A percentile compares a stretch with the other conserved stretches of the same genome.
phyloP scores from a whole-genome alignment of 2,797 vertebrate genomes.

The Balearica regulorum region DNA sequence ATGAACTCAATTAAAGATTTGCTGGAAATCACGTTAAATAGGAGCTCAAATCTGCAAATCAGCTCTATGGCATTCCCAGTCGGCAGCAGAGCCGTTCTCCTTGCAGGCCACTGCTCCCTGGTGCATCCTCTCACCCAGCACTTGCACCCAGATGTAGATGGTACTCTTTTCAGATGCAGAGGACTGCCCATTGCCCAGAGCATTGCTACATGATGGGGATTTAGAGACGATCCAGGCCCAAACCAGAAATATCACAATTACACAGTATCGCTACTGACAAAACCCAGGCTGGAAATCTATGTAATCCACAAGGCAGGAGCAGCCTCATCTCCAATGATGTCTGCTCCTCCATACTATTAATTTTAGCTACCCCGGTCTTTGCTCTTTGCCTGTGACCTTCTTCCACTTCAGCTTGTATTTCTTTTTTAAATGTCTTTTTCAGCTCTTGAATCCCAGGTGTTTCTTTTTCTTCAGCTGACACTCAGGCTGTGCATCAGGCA shows the following conservation, averaged over 20 bases:
- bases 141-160: not conserved
- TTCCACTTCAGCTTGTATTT: conserved; percentile 3
- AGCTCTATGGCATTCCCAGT: not conserved
- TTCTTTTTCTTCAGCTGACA: conserved; percentile 50
- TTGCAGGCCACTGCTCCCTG: not conserved
- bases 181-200: not conserved
- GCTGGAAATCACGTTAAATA: conserved; percentile 26
- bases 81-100: not conserved
- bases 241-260: not conserved
- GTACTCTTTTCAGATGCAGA: not conserved
- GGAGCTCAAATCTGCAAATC: not conserved
- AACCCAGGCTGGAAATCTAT: not conserved
- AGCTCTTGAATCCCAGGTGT: conserved; percentile 42
- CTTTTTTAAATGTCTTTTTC: conserved; percentile 13
- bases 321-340: not conserved
- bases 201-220: not conserved
- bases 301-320: not conserved
- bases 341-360: not conserved
- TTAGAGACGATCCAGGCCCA: not conserved
- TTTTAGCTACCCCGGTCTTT: not conserved
- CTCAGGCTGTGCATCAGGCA: conserved; percentile 17
- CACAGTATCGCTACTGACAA: not conserved
- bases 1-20: not conserved
- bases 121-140: not conserved
- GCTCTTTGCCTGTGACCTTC: not conserved